Evolutionary conservation across 2,888 invertebrate species (phyloP), one percentile per base, ranked within the genome.

Genomic region (Mythimna pallens): DNA sequence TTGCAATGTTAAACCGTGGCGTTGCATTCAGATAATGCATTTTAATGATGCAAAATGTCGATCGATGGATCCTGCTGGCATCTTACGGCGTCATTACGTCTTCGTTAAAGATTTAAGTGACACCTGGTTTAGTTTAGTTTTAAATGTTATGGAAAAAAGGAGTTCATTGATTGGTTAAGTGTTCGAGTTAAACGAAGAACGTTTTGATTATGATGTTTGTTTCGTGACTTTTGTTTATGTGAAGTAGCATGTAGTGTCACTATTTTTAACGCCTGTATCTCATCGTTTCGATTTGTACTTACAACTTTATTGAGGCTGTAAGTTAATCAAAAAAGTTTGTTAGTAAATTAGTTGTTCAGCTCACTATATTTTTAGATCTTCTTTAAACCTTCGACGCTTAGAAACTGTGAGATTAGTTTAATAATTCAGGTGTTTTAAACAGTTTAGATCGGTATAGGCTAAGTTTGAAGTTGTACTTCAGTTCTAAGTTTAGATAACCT

Each of bases 1-100:
- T 95, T 96, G 95, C 96, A 96, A 96, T 96, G 94, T 95, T 95
- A 96, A 96, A 93, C 88, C 85, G 87, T 86, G 84, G 90, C 91
- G 92, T 90, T 93, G 94, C 93, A 93, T 91, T 89, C 92, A 91
- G 93, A 95, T 96, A 95, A 95, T 95, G 95, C 93, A 95, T 97
- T 97, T 97, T 97, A 97, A 96, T 97, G 97, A 92, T 94, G 95
- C 87, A 86, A 93, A 94, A 93, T 94, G 92, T 91, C 88, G 92
- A 92, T 93, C 94, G 91, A 94, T 93, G 90, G 90, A 89, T 89
- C 87, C 88, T 85, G 82, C 83, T 78, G 81, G 86, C 88, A 78
- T 82, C 89, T 92, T 91, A 86, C 88, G 86, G 85, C 82, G 87
- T 87, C 89, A 92, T 93, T 93, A 92, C 82, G 84, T 86, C 80